phyloP scores from a whole-genome alignment of 2,888 invertebrate species.

The Limnephilus rhombicus region DNA sequence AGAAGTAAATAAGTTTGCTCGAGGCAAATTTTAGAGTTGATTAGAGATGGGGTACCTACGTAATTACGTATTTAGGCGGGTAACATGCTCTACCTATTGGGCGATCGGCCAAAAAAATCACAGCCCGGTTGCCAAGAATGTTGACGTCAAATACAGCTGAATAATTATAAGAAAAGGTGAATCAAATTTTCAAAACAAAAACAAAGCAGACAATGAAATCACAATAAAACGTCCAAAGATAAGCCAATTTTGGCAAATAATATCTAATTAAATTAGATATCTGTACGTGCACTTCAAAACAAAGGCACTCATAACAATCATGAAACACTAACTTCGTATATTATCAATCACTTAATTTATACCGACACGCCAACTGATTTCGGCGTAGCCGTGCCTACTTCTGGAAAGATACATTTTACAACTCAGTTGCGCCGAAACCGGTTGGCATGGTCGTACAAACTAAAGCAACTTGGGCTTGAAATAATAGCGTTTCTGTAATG shows the following conservation, averaged over 20 bases:
- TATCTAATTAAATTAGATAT: not conserved
- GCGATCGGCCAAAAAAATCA: constrained; percentile 45
- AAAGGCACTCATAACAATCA: not conserved
- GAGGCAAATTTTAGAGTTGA: not conserved
- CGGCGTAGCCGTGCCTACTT: not conserved
- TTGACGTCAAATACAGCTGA: constrained; percentile 40
- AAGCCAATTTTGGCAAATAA: not conserved
- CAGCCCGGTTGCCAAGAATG: constrained; percentile 44
- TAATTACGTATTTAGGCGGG: not conserved
- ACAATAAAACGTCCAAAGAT: not conserved
- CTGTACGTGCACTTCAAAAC: not conserved
- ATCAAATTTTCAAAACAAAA: constrained; percentile 38
- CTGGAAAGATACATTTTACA: not conserved
- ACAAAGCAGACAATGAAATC: not conserved
- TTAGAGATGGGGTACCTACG: not conserved
- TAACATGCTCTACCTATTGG: constrained; percentile 31
- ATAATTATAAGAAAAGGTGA: constrained; percentile 24
- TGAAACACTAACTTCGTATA: not conserved
- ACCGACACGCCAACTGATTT: not conserved
- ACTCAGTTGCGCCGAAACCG: not conserved
- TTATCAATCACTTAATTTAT: not conserved
- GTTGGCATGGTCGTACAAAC: not conserved
- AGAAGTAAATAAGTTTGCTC: not conserved
- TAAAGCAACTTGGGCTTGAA: not conserved
- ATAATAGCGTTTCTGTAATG: too few species aligned